Conservation (phyloP, 2,113 vertebrate species). For the Phylloscopus trochilus region DNA sequence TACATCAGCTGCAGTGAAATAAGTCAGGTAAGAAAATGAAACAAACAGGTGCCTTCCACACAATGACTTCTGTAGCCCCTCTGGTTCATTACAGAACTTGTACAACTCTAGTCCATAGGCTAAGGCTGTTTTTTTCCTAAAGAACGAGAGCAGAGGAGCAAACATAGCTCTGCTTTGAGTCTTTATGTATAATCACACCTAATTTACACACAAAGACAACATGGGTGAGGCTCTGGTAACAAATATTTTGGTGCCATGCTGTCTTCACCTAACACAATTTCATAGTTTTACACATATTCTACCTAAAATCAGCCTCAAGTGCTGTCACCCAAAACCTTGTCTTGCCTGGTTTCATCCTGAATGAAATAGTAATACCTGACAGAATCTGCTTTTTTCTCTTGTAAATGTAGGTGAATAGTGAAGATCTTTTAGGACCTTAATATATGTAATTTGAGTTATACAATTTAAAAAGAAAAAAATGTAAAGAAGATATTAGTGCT, state of each 20-base stretch:
- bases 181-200: not conserved
- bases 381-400: not conserved
- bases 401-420: constrained; percentile 21
- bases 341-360: not conserved
- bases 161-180: not conserved
- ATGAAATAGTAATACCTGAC: not conserved
- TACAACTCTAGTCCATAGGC: not conserved
- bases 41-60: not conserved
- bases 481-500: not conserved
- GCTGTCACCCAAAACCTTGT: not conserved
- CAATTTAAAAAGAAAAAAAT: not conserved
- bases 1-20: not conserved
- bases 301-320: not conserved
- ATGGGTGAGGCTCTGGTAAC: not conserved
- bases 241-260: not conserved
- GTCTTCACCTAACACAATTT: not conserved
- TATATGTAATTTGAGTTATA: constrained; percentile 16
- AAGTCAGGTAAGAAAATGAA: not conserved
- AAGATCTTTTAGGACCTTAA: constrained; percentile 64
- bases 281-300: not conserved
- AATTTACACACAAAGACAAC: not conserved
- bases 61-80: not conserved
- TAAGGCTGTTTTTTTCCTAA: not conserved
- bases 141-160: not conserved
- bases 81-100: not conserved